These are phyloP conservation scores for Ancistrus triradiatus DNA, from an alignment of 2,113 vertebrate genomes.

Conservation along the genomic window DNA sequence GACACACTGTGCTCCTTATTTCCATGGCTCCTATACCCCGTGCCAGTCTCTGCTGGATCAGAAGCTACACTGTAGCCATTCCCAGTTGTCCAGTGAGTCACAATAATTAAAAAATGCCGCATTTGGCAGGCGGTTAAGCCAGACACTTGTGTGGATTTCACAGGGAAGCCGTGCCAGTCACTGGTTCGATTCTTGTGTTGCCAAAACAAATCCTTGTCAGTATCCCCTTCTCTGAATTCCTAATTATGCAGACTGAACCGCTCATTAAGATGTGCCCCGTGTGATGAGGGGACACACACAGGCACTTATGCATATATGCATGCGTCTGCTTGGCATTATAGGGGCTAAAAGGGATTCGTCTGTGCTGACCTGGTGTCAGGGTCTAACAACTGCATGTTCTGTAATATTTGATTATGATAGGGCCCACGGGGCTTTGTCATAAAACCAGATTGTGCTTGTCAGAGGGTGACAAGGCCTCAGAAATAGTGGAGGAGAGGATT, in stretches of 20 bases:
- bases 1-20: conserved; percentile 29
- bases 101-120: conserved; percentile 16
- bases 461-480: no score
- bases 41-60: conserved; percentile 27
- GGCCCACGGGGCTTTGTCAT: not conserved
- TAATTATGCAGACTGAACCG: conserved; percentile 23
- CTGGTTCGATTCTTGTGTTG: conserved; percentile 31
- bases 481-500: no score
- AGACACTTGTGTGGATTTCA: conserved; percentile 42
- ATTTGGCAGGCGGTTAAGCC: conserved; percentile 36
- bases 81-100: conserved; percentile 11
- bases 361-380: conserved; percentile 1
- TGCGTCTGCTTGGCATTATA: conserved; percentile 20
- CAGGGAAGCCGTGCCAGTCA: conserved; percentile 32
- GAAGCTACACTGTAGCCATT: conserved; percentile 35
- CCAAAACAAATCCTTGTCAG: conserved; percentile 33
- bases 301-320: conserved; percentile 8
- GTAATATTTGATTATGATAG: conserved; percentile 6
- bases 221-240: conserved; percentile 5
- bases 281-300: conserved; percentile 3
- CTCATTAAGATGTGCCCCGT: conserved; percentile 30
- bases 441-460: not conserved
- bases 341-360: conserved; percentile 2
- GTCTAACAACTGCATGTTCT: not conserved
- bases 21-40: conserved; percentile 6